A percentile compares a stretch with the other conserved stretches of the same genome.
These are phyloP conservation scores for Autographa gamma DNA, from an alignment of 2,888 invertebrate species.

Conservation along the genomic window DNA sequence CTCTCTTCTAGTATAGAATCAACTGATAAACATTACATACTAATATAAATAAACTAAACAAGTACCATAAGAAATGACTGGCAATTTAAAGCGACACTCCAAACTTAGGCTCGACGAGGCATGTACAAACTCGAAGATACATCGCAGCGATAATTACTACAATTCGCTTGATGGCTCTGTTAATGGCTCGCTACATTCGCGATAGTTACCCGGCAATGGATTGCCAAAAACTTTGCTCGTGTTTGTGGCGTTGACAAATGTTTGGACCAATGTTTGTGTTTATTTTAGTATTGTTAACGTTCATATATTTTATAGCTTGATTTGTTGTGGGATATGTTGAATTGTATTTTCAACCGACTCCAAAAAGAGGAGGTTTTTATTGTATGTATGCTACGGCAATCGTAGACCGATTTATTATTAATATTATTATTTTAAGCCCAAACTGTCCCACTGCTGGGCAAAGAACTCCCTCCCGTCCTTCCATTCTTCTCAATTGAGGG, in stretches of 20 bases:
- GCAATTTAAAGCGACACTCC: slow-evolving; percentile 12
- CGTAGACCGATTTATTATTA: too few relatives aligned
- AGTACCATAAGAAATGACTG: slow-evolving; percentile 14
- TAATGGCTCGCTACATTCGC: slow-evolving; percentile 17
- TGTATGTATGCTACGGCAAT: too few relatives aligned
- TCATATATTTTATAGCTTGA: neutral
- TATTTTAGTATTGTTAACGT: neutral
- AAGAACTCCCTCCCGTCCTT: too few relatives aligned
- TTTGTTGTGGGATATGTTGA: too few relatives aligned
- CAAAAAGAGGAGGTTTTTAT: too few relatives aligned
- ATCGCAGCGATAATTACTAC: slow-evolving; percentile 46
- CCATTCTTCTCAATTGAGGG: too few relatives aligned
- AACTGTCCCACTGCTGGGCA: too few relatives aligned
- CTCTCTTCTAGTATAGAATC: too few relatives aligned
- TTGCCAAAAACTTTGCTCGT: slow-evolving; percentile 5
- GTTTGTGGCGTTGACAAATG: slow-evolving; percentile 38
- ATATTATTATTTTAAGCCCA: too few relatives aligned
- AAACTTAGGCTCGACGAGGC: slow-evolving; percentile 46
- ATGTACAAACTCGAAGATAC: slow-evolving; percentile 42
- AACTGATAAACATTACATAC: too few relatives aligned
- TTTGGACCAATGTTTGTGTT: slow-evolving; percentile 34
- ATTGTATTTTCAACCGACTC: too few relatives aligned
- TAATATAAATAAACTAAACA: neutral
- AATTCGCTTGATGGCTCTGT: slow-evolving; percentile 30
- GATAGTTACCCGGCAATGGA: slow-evolving; percentile 6